Evolutionary conservation across 2,888 invertebrate species (phyloP).

Genomic region (Chaetoderma sp.): DNA sequence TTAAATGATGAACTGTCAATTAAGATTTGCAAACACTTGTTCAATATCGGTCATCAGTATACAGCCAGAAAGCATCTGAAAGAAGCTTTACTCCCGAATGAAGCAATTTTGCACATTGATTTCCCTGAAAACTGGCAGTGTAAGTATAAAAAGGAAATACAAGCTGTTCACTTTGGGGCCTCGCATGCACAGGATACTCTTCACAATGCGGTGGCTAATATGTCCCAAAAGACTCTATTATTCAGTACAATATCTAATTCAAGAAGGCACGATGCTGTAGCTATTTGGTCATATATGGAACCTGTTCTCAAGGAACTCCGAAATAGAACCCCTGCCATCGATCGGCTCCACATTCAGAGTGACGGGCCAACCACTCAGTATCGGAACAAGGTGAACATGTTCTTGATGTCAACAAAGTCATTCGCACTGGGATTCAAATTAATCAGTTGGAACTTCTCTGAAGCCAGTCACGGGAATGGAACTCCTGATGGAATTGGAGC

Average conservation of each 20-base stretch:
- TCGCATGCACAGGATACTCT: slow-evolving; percentile 57
- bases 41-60: slow-evolving; percentile 37
- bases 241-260: slow-evolving; percentile 57
- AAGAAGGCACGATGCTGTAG: slow-evolving; percentile 56
- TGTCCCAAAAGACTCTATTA: background rate
- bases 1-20: slow-evolving; percentile 15
- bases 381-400: slow-evolving; percentile 65
- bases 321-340: background rate
- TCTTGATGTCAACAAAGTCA: slow-evolving; percentile 25
- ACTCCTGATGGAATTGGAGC: slow-evolving; percentile 61
- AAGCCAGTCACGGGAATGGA: slow-evolving; percentile 63
- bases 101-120: slow-evolving; percentile 53
- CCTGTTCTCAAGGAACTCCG: slow-evolving; percentile 44
- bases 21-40: slow-evolving; percentile 25
- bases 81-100: slow-evolving; percentile 32
- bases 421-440: slow-evolving; percentile 42
- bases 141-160: slow-evolving; percentile 62
- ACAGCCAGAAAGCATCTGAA: slow-evolving; percentile 29
- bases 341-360: slow-evolving; percentile 45
- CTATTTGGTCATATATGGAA: slow-evolving; percentile 66
- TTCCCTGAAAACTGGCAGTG: slow-evolving; percentile 66
- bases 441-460: slow-evolving; percentile 60
- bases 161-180: slow-evolving; percentile 56
- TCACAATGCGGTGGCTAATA: slow-evolving; percentile 65
- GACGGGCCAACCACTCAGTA: slow-evolving; percentile 67